These are phyloP conservation scores for Gopherus evgoodei DNA, from an alignment of 2,113 vertebrate genomes.

Conservation along the genomic window DNA sequence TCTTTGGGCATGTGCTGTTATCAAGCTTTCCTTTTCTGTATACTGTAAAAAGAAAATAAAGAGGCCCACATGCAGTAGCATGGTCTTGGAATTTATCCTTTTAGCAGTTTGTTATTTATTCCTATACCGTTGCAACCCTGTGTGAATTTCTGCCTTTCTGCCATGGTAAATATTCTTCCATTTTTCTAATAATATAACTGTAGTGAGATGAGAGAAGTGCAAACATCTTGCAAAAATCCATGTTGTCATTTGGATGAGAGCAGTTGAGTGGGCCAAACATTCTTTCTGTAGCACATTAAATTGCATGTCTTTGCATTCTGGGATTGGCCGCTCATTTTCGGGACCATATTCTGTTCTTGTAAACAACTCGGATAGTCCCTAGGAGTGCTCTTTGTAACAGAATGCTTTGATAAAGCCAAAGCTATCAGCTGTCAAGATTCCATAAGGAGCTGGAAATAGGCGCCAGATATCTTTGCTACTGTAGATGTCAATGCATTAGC, in stretches of 20 bases:
- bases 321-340: conserved; percentile 22
- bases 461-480: conserved; percentile 25
- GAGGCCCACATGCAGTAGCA: conserved; percentile 40
- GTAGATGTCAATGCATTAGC: conserved; percentile 34
- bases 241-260: conserved; percentile 49
- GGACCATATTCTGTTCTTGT: conserved; percentile 51
- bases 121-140: conserved; percentile 54
- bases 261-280: conserved; percentile 4
- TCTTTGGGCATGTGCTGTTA: conserved; percentile 68
- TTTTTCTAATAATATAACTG: conserved; percentile 29
- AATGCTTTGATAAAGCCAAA: conserved; percentile 56
- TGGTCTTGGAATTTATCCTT: conserved; percentile 69
- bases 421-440: conserved; percentile 60
- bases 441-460: conserved; percentile 51
- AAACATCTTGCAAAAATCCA: conserved; percentile 55
- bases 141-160: conserved; percentile 40
- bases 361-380: conserved; percentile 52
- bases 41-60: neutral
- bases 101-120: conserved; percentile 70
- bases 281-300: conserved; percentile 43
- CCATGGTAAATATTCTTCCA: conserved; percentile 51
- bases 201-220: conserved; percentile 19
- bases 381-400: conserved; percentile 54
- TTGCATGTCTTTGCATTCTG: conserved; percentile 48
- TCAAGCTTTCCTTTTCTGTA: conserved; percentile 33